Evolutionary conservation across 2,888 invertebrate genomes (phyloP).

Genomic region (Noctua fimbriata): DNA sequence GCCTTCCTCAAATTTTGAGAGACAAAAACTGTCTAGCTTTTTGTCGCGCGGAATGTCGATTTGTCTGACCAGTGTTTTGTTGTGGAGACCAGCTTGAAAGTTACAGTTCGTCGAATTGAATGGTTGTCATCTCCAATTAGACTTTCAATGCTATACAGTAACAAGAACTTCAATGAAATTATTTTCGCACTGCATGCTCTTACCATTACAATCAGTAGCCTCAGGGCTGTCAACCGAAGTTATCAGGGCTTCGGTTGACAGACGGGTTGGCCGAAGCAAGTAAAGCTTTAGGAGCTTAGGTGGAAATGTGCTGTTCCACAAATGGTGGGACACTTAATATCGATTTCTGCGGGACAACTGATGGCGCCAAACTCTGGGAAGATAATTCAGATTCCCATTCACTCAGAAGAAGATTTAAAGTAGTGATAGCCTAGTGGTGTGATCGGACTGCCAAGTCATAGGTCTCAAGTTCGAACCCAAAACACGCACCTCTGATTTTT

Average conservation of each 20-base stretch:
- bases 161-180: not conserved
- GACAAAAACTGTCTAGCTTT: constrained; percentile 39
- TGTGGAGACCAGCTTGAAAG: not conserved
- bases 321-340: not conserved
- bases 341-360: not conserved
- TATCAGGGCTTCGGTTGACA: not conserved
- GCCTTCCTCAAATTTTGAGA: constrained; percentile 35
- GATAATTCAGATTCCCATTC: not conserved
- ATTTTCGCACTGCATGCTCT: not conserved
- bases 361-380: not conserved
- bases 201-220: not conserved
- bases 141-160: constrained; percentile 9
- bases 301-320: not conserved
- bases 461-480: too few species aligned
- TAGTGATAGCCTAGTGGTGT: too few species aligned
- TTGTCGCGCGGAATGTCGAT: constrained; percentile 22
- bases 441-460: too few species aligned
- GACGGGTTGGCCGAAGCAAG: not conserved
- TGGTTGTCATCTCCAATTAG: constrained; percentile 12
- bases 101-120: not conserved
- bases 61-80: constrained; percentile 24
- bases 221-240: not conserved
- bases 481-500: too few species aligned
- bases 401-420: not conserved
- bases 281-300: not conserved